These are phyloP conservation scores for Homarus gammarus DNA, from an alignment of 2,888 invertebrate species.

Conservation along the genomic window DNA sequence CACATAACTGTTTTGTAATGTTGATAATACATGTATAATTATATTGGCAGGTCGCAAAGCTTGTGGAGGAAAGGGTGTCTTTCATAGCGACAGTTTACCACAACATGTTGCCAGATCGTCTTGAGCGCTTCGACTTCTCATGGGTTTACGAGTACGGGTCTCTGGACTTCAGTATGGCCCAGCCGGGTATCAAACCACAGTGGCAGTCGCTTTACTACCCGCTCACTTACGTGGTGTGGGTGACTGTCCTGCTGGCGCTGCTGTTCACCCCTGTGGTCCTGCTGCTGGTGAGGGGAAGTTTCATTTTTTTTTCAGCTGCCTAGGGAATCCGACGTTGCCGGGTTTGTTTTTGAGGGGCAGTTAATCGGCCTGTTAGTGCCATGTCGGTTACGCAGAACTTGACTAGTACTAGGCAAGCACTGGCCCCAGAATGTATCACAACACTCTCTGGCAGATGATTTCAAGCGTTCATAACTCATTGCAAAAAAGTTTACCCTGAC, in stretches of 20 bases:
- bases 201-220: conserved; percentile 69
- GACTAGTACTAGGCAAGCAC: too few relatives aligned
- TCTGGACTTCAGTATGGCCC: conserved; percentile 61
- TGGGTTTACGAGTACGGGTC: conserved; percentile 58
- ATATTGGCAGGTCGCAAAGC: conserved; percentile 33
- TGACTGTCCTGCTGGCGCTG: not conserved
- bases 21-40: too few relatives aligned
- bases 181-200: conserved; percentile 46
- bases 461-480: too few relatives aligned
- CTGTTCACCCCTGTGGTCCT: conserved; percentile 11
- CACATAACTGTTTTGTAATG: too few relatives aligned
- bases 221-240: conserved; percentile 48
- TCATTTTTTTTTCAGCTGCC: too few relatives aligned
- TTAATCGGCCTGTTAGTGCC: too few relatives aligned
- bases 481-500: too few relatives aligned
- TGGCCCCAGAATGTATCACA: too few relatives aligned
- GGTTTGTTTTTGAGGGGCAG: too few relatives aligned
- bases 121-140: conserved; percentile 58
- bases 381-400: too few relatives aligned
- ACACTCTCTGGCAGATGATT: too few relatives aligned
- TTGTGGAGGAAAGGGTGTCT: conserved; percentile 43
- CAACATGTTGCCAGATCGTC: conserved; percentile 44
- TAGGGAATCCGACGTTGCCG: too few relatives aligned
- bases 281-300: conserved; percentile 2
- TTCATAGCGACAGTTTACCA: conserved; percentile 54